phyloP scores from a whole-genome alignment of 2,888 invertebrate genomes.

The Ichneumon xanthorius region DNA sequence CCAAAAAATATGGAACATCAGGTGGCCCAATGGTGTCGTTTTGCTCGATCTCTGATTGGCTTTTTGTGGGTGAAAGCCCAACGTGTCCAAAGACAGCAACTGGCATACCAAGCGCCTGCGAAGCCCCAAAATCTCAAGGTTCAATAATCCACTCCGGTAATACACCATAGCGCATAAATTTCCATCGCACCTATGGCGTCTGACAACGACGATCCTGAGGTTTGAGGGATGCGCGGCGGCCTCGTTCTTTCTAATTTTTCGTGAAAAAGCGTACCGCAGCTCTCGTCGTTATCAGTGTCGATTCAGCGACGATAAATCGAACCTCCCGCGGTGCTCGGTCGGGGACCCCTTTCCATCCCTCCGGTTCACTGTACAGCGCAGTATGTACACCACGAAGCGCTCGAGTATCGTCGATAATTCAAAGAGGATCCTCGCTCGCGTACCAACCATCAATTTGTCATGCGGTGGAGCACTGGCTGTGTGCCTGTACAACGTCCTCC shows the following conservation, averaged over 20 bases:
- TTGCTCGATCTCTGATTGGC: not conserved
- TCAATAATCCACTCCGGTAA: not conserved
- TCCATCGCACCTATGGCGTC: not conserved
- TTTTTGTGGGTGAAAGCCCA: not conserved
- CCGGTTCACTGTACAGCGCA: slow-evolving; percentile 32
- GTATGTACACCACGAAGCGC: slow-evolving; percentile 37
- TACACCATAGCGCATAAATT: not conserved
- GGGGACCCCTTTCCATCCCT: slow-evolving; percentile 21
- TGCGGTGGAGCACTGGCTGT: slow-evolving; percentile 44
- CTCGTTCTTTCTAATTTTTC: slow-evolving; percentile 31
- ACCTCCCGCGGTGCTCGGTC: slow-evolving; percentile 5
- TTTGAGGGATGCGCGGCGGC: not conserved
- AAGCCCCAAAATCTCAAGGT: not conserved
- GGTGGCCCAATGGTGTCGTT: not conserved
- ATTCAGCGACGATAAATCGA: slow-evolving; percentile 54
- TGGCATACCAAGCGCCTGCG: not conserved
- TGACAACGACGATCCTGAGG: not conserved
- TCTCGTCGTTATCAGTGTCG: slow-evolving; percentile 50
- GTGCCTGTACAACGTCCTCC: slow-evolving; percentile 40
- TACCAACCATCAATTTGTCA: slow-evolving; percentile 61
- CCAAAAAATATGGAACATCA: not conserved
- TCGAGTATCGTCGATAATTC: slow-evolving; percentile 63
- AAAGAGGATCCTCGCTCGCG: slow-evolving; percentile 57
- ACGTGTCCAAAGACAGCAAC: too few species aligned
- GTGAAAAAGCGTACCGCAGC: slow-evolving; percentile 27